phyloP scores from a whole-genome alignment of 2,797 vertebrate species.

The Periophthalmus magnuspinnatus region DNA sequence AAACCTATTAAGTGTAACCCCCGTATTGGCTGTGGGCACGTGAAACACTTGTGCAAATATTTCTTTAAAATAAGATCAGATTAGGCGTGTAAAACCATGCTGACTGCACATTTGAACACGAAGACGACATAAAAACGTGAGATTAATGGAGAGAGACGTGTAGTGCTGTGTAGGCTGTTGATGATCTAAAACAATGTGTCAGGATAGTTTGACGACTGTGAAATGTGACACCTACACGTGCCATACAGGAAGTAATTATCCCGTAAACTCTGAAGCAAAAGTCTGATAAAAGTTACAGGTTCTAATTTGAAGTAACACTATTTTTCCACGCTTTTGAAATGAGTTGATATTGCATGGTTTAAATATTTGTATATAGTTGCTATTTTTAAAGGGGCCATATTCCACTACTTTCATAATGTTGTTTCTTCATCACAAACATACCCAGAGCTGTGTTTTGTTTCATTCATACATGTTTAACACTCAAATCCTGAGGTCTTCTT shows the following conservation, averaged over 20 bases:
- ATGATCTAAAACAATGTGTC: not conserved
- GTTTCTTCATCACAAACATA: too few species aligned
- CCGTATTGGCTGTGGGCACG: not conserved
- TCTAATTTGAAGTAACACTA: too few species aligned
- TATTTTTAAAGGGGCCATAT: too few species aligned
- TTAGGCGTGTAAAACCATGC: conserved; percentile 6
- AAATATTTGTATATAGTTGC: too few species aligned
- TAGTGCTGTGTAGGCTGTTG: not conserved
- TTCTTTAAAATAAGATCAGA: conserved; percentile 32
- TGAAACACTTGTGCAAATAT: conserved; percentile 8
- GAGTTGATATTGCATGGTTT: too few species aligned
- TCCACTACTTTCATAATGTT: too few species aligned
- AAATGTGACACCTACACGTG: not conserved
- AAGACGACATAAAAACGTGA: conserved; percentile 17
- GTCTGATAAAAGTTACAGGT: not conserved
- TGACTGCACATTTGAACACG: conserved; percentile 5
- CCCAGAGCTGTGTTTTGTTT: too few species aligned
- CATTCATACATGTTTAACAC: too few species aligned
- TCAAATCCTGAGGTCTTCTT: too few species aligned
- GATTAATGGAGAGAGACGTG: not conserved
- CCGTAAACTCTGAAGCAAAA: not conserved
- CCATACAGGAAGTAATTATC: not conserved
- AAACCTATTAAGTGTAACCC: conserved; percentile 25
- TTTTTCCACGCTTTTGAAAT: too few species aligned
- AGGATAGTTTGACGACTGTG: not conserved